Conservation (phyloP, 2,797 vertebrate genomes). For the Odontamblyopus rebecca region DNA sequence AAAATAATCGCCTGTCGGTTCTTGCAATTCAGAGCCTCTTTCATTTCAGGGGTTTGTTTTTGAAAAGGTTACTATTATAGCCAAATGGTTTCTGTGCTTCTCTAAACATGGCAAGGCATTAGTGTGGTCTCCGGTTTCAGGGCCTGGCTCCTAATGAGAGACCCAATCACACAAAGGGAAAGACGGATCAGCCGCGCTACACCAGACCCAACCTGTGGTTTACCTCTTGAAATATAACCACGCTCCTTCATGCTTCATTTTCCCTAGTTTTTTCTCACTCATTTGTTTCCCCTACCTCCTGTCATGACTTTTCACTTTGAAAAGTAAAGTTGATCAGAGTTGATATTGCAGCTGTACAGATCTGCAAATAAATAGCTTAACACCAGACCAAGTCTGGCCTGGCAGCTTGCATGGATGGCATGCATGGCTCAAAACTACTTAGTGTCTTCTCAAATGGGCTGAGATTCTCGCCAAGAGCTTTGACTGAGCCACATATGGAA, state of each 20-base stretch:
- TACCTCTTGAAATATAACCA: slow-evolving; percentile 75
- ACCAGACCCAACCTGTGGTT: slow-evolving; percentile 77
- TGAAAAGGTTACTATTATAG: slow-evolving; percentile 78
- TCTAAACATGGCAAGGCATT: slow-evolving; percentile 82
- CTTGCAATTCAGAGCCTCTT: slow-evolving; percentile 69
- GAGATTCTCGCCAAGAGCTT: slow-evolving; percentile 24
- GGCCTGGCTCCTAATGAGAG: slow-evolving; percentile 80
- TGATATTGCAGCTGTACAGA: slow-evolving; percentile 68
- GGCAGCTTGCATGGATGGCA: slow-evolving; percentile 38
- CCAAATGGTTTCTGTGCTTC: slow-evolving; percentile 79
- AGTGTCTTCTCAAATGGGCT: slow-evolving; percentile 23
- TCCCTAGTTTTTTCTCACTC: slow-evolving; percentile 32
- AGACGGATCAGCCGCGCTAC: slow-evolving; percentile 72
- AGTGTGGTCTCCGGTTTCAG: slow-evolving; percentile 77
- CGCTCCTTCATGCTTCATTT: slow-evolving; percentile 51
- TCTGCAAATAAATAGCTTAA: slow-evolving; percentile 70
- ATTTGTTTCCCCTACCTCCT: slow-evolving; percentile 50
- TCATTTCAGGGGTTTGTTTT: slow-evolving; percentile 77
- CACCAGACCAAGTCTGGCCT: slow-evolving; percentile 39
- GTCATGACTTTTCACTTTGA: slow-evolving; percentile 54
- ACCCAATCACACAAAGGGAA: slow-evolving; percentile 76
- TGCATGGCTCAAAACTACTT: slow-evolving; percentile 23
- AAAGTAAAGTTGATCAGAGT: slow-evolving; percentile 63
- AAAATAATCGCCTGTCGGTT: slow-evolving; percentile 73
- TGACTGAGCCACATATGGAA: slow-evolving; percentile 17